Base-by-base conservation (phyloP, 1,140 invertebrate species). In the Hormaphis cornu region DNA sequence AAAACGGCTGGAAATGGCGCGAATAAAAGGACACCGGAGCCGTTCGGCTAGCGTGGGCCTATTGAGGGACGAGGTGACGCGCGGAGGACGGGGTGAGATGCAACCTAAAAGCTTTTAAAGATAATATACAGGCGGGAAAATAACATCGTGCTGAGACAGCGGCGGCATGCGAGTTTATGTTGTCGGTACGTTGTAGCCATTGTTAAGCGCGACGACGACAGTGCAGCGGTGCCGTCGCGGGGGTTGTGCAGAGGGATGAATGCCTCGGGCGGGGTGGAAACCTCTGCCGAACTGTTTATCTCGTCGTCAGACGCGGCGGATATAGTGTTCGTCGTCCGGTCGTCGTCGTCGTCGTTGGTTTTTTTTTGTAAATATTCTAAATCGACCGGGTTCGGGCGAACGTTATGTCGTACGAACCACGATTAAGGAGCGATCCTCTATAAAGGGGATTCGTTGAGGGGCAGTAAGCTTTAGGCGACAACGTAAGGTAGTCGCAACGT, bases 91-190 rank as follows among this genome's bases (percentile, higher is more conserved):
- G n/a, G n/a, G n/a, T n/a, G n/a, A 56, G 20, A 56, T 37, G 37
- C 53, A 18, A 56, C 33, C 22, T 30, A 37, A 37, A 56, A 56
- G 53, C 53, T 56, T 56, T 56, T 56, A 56, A 56, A 56, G 53
- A 56, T 56, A 56, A 56, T 56, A n/a, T n/a, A 37, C 30, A 33
- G 53, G 30, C 53, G 18, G 14, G 33, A 56, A 37, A 56, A 56
- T 37, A 56, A 56, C 53, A 56, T 56, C 53, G 53, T 56, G 53
- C 33, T 3, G 53, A 56, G 53, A 56, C 18, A 33, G 35, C 14
- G 46, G 16, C 4, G 28, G 52, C 8, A 14, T 33, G 9, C 30
- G 9, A 22, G 18, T 56, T 56, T 33, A 56, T n/a, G n/a, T 56
- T 56, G 53, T 56, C 22, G 30, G 53, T 37, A 20, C n/a, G n/a